Evolutionary conservation across 2,113 vertebrate species (phyloP).

Genomic region (Sander vitreus): DNA sequence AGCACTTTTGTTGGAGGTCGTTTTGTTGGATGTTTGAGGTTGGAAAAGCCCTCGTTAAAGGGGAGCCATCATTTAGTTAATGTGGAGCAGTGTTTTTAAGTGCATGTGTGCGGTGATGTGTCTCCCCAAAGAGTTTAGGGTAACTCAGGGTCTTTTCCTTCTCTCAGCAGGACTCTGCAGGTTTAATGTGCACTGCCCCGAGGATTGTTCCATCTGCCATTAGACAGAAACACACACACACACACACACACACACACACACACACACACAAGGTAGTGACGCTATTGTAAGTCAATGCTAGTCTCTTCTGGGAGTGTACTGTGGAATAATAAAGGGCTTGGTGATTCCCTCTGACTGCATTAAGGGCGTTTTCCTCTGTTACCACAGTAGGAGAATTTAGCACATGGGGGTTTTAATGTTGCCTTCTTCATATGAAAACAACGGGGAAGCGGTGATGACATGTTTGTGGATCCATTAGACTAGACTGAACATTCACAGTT

Average conservation of each 20-base stretch:
- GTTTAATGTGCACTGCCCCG: slow-evolving; percentile 67
- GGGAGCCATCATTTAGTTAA: slow-evolving; percentile 49
- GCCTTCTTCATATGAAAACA: slow-evolving; percentile 36
- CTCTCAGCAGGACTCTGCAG: slow-evolving; percentile 71
- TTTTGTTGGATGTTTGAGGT: slow-evolving; percentile 56
- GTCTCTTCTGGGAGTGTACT: slow-evolving; percentile 8
- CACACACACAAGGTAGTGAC: neutral
- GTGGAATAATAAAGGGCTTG: slow-evolving; percentile 21
- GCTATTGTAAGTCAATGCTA: slow-evolving; percentile 22
- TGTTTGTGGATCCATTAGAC: slow-evolving; percentile 39
- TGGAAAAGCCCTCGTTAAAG: slow-evolving; percentile 62
- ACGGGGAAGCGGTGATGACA: slow-evolving; percentile 38
- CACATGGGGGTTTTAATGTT: slow-evolving; percentile 29
- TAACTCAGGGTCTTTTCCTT: slow-evolving; percentile 56
- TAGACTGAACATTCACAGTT: neutral
- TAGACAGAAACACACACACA: slow-evolving; percentile 37
- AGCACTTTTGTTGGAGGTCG: slow-evolving; percentile 18
- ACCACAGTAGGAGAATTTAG: slow-evolving; percentile 10
- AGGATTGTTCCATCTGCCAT: slow-evolving; percentile 75
- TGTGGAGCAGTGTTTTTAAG: slow-evolving; percentile 53
- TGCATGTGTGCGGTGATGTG: slow-evolving; percentile 48
- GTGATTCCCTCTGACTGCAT: slow-evolving; percentile 40
- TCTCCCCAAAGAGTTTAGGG: slow-evolving; percentile 56
- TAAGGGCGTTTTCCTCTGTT: slow-evolving; percentile 7
- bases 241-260: slow-evolving; percentile 21